Base-by-base conservation (phyloP, 2,797 vertebrate species). In the Denticeps clupeoides region DNA sequence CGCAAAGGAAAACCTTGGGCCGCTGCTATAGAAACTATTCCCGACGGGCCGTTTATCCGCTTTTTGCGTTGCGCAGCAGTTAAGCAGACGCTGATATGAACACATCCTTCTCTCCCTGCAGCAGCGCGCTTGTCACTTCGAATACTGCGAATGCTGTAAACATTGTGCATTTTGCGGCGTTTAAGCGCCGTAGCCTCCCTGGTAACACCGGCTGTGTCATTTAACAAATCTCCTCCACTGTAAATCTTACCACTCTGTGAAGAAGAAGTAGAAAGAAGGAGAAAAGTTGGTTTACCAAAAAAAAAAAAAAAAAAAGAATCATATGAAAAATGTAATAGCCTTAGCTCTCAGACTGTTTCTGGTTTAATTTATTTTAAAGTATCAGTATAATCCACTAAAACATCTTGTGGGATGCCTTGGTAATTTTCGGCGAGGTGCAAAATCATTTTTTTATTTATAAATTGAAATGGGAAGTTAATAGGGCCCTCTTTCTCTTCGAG, bases 381-480 rank as follows among this genome's bases (percentile, higher is more conserved):
- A 58, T 60, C 41, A 45, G 41, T 54, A 51, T 70, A 70, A 78
- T 69, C 67, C 71, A 46, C 41, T 48, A 65, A 58, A 67, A 51
- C 51, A 72, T 80, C 52, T 70, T 67, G 33, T 65, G 51, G 69
- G 61, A 61, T 44, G 68, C 48, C 49, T 67, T 63, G 41, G 66
- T 67, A 68, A 78, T 80, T 76, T 77, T 62, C 53, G 63, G 44
- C 35, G 54, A 69, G 65, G 64, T 58, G 55, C 60, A 64, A 74
- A 70, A 56, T 41, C 37, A 59, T 74, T 73, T 79, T 59, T 62
- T 73, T 64, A 72, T 77, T 76, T 74, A 72, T 75, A 75, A 80
- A 82, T 79, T 74, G 70, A 77, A 80, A 79, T 70, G 70, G 67
- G 71, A 78, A 79, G 70, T 80, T 82, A 80, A 81, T 76, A 75